Percentiles rank a stretch among this genome's conserved stretches.
These are phyloP conservation scores for Strigamia transsilvanica DNA, from an alignment of 2,888 invertebrate genomes.

Conservation along the genomic window DNA sequence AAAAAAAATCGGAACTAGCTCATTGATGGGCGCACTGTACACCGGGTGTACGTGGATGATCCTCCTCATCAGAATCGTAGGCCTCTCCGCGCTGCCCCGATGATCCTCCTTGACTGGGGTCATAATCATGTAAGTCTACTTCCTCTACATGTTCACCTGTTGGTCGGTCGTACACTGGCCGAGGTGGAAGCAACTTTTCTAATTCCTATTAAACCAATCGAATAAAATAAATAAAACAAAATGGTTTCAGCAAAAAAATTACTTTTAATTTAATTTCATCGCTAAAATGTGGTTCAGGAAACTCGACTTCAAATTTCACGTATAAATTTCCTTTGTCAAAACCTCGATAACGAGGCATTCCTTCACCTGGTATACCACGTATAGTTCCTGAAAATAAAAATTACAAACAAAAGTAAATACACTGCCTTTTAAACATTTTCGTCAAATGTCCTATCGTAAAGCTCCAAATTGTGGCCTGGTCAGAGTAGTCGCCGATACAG, in stretches of 20 bases:
- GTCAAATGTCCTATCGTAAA: no score
- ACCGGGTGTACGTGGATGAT: constrained; percentile 71
- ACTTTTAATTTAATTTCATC: constrained; percentile 71
- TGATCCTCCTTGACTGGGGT: constrained; percentile 65
- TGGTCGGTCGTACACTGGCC: constrained; percentile 76
- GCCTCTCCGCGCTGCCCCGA: constrained; percentile 72
- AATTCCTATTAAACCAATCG: constrained; percentile 70
- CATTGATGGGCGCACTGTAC: constrained; percentile 86
- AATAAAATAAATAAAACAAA: neutral
- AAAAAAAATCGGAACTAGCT: constrained; percentile 50
- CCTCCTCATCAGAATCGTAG: constrained; percentile 76
- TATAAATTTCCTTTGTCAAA: constrained; percentile 87
- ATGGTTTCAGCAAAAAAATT: constrained; percentile 54
- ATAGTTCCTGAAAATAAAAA: constrained; percentile 65
- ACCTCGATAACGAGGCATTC: constrained; percentile 87
- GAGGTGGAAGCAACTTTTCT: constrained; percentile 77
- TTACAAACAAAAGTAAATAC: constrained; percentile 39
- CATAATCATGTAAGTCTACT: constrained; percentile 80
- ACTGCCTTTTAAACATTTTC: no score
- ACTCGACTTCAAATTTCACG: constrained; percentile 84
- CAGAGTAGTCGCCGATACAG: no score
- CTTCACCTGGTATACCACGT: constrained; percentile 82
- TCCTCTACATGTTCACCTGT: constrained; percentile 85
- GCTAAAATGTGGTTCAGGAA: constrained; percentile 83
- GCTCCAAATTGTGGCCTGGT: no score